These are phyloP conservation scores for Netelia melanura DNA, from an alignment of 2,888 invertebrate genomes.

Conservation along the genomic window DNA sequence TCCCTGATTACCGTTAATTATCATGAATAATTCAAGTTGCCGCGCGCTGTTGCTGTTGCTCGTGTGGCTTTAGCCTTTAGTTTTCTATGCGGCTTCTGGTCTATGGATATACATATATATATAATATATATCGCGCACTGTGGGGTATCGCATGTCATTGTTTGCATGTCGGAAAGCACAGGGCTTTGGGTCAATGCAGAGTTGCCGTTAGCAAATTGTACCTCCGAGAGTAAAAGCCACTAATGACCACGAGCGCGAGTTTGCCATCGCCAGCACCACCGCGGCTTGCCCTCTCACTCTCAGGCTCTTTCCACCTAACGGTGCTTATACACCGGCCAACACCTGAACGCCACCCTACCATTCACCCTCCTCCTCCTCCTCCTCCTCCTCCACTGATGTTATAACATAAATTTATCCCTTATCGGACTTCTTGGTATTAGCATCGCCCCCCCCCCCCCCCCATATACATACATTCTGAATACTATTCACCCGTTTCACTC, in stretches of 20 bases:
- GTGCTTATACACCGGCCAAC: slow-evolving; percentile 17
- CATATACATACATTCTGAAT: slow-evolving; percentile 2
- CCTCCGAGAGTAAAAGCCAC: slow-evolving; percentile 69
- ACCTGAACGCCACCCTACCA: slow-evolving; percentile 38
- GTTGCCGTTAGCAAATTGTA: slow-evolving; percentile 70
- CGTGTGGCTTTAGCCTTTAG: slow-evolving; percentile 65
- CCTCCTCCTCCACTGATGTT: slow-evolving; percentile 24
- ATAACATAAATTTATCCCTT: slow-evolving; percentile 66
- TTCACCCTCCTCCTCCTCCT: slow-evolving; percentile 10
- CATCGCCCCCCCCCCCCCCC: slow-evolving; percentile 1
- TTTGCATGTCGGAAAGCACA: slow-evolving; percentile 70
- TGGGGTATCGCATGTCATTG: slow-evolving; percentile 68
- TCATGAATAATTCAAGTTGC: slow-evolving; percentile 69
- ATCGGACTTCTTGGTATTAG: slow-evolving; percentile 64
- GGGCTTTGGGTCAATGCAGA: slow-evolving; percentile 69
- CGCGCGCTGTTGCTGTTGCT: slow-evolving; percentile 63
- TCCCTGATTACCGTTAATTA: slow-evolving; percentile 70
- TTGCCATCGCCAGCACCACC: slow-evolving; percentile 54
- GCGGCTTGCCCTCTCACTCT: slow-evolving; percentile 38
- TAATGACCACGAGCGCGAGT: slow-evolving; percentile 66
- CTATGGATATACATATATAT: slow-evolving; percentile 16
- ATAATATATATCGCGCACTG: slow-evolving; percentile 14
- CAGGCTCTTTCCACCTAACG: slow-evolving; percentile 52
- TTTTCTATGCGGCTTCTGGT: slow-evolving; percentile 62
- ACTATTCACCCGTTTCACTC: slow-evolving; percentile 23